Conservation (phyloP, 1,140 invertebrate species). For the Doryteuthis pealeii region DNA sequence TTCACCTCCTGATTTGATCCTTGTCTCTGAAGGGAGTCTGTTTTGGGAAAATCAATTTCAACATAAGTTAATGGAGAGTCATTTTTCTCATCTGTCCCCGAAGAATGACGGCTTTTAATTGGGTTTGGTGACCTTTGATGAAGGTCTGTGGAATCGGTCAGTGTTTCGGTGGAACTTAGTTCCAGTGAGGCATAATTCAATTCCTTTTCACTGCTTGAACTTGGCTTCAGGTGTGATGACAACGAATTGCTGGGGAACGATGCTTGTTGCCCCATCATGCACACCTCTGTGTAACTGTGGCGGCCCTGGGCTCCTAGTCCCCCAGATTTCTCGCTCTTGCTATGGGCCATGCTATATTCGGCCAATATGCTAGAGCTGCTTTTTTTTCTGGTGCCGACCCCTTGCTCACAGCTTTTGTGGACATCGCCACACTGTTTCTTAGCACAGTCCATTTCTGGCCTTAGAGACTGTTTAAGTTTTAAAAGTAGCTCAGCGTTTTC, state of each 20-base stretch:
- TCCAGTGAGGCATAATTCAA: conserved; percentile 42
- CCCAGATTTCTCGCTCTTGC: conserved; percentile 10
- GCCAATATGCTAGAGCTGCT: conserved; percentile 12
- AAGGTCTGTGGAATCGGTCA: conserved; percentile 19
- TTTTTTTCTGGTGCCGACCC: not conserved
- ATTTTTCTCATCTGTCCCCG: conserved; percentile 31
- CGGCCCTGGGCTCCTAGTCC: not conserved
- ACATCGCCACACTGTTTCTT: too few species aligned
- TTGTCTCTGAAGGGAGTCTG: conserved; percentile 35
- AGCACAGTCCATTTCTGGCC: conserved; percentile 16
- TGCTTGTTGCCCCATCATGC: not conserved
- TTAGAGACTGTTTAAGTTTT: conserved; percentile 20
- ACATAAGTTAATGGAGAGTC: conserved; percentile 38
- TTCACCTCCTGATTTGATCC: conserved; percentile 28
- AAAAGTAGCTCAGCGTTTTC: too few species aligned
- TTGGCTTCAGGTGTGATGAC: not conserved
- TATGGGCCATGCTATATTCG: not conserved
- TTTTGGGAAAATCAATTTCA: conserved; percentile 44
- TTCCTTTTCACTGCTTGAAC: conserved; percentile 5
- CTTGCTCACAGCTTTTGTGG: too few species aligned
- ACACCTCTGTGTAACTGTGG: not conserved
- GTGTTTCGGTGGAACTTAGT: conserved; percentile 33
- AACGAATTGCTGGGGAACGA: not conserved
- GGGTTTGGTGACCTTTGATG: conserved; percentile 20
- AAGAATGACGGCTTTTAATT: conserved; percentile 38